Conservation (phyloP, 2,113 vertebrate species). For the Geothlypis trichas region DNA sequence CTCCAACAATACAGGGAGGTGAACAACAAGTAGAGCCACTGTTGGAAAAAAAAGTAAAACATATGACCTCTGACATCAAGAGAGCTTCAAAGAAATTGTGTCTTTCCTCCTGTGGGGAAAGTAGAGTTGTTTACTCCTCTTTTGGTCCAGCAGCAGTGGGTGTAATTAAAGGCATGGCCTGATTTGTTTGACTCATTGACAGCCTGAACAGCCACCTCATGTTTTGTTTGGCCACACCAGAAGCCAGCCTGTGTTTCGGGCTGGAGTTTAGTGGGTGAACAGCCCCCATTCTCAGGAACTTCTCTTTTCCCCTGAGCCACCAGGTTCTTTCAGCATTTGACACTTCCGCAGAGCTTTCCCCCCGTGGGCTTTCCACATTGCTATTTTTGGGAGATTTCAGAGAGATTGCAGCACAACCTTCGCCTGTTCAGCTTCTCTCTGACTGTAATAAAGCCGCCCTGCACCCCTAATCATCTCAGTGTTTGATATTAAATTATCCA, state of each 20-base stretch:
- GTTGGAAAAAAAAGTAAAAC: background rate
- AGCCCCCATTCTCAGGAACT: conserved; percentile 9
- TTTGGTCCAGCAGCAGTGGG: background rate
- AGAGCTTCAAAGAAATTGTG: background rate
- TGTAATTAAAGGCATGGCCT: background rate
- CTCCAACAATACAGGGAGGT: background rate
- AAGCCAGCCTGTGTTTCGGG: background rate
- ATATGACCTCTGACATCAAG: background rate
- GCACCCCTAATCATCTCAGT: conserved; percentile 3
- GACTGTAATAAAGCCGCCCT: background rate
- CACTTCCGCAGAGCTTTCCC: background rate
- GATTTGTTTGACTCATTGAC: background rate
- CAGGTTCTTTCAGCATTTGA: background rate
- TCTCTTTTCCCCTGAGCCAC: background rate
- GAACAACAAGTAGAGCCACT: background rate
- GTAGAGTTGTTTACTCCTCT: background rate
- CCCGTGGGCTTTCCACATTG: background rate
- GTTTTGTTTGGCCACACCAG: background rate
- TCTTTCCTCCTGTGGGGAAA: background rate
- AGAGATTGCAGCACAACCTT: background rate
- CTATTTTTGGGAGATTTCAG: conserved; percentile 24
- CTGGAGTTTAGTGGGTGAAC: background rate
- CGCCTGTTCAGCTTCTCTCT: background rate
- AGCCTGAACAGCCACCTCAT: background rate
- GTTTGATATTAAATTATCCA: conserved; percentile 48